These are phyloP conservation scores for Naja naja DNA, from an alignment of 2,113 vertebrate species.

Conservation along the genomic window DNA sequence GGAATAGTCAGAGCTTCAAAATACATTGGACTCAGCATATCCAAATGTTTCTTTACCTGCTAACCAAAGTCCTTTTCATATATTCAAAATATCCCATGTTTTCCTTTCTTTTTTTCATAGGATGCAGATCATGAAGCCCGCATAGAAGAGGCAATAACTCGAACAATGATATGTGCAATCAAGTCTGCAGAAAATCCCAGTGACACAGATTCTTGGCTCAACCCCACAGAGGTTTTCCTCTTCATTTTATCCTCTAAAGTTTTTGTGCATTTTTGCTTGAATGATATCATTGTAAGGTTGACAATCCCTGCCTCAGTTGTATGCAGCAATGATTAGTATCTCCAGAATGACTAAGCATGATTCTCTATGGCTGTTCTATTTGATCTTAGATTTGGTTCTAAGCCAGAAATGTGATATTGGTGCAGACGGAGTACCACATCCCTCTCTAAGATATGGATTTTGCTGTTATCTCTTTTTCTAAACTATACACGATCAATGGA, in stretches of 20 bases:
- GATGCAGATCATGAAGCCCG: conserved; percentile 84
- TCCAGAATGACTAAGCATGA: neutral
- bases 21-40: neutral
- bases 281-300: conserved; percentile 38
- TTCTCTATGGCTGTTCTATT: neutral
- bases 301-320: conserved; percentile 15
- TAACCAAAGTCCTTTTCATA: neutral
- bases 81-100: neutral
- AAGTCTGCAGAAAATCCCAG: conserved; percentile 75
- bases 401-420: neutral
- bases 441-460: neutral
- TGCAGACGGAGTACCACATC: neutral
- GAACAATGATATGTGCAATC: conserved; percentile 81
- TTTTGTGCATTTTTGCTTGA: neutral
- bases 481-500: neutral
- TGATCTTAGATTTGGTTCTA: neutral
- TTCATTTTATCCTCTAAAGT: conserved; percentile 8
- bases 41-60: neutral
- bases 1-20: neutral
- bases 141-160: conserved; percentile 87
- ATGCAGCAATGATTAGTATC: conserved; percentile 18
- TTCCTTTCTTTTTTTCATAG: conserved; percentile 63
- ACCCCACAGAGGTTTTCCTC: conserved; percentile 84
- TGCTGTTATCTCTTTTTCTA: neutral
- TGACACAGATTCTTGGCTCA: conserved; percentile 81